These are phyloP conservation scores for Noctilio leporinus DNA, from an alignment of 2,113 vertebrate species.

Conservation along the genomic window DNA sequence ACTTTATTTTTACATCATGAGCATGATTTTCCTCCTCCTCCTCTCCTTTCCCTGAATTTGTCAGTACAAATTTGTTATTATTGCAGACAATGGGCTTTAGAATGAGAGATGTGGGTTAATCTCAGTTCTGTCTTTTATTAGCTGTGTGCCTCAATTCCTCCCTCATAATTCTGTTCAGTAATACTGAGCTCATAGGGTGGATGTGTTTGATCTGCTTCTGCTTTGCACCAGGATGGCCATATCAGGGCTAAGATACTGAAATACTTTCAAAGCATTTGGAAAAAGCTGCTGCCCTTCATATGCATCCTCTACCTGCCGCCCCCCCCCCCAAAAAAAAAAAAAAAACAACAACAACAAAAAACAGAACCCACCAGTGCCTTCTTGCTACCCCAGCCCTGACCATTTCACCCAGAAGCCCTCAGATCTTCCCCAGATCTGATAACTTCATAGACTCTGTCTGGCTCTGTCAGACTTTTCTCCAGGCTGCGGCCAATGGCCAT, in stretches of 20 bases:
- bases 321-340: too few relatives aligned
- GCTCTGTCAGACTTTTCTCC: background rate
- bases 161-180: background rate
- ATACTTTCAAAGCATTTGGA: background rate
- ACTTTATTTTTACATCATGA: background rate
- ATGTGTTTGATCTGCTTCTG: background rate
- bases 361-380: background rate
- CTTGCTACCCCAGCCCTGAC: background rate
- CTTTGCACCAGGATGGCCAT: background rate
- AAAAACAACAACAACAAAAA: too few relatives aligned
- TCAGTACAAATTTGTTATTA: background rate
- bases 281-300: background rate
- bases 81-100: background rate
- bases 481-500: background rate
- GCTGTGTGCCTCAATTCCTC: background rate
- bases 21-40: background rate
- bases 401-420: background rate
- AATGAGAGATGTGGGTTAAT: background rate
- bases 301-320: accelerated
- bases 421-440: background rate
- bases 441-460: background rate
- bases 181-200: background rate
- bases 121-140: background rate
- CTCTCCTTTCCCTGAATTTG: background rate
- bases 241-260: background rate